phyloP scores from a whole-genome alignment of 2,888 invertebrate species.

The Drosophila demipolita region DNA sequence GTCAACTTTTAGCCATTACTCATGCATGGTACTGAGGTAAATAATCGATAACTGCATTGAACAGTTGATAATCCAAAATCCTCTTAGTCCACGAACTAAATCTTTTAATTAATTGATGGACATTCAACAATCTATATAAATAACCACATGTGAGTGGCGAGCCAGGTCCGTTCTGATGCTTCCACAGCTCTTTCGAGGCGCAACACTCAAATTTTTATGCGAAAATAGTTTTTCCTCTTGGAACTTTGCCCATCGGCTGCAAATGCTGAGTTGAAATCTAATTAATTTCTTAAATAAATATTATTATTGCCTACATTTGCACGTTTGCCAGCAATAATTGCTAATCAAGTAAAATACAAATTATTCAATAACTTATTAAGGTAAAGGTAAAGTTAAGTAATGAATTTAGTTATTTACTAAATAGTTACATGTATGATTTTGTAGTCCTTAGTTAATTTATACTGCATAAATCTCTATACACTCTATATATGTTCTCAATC shows the following conservation, averaged over 20 bases:
- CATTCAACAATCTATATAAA: not conserved
- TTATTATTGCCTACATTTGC: not conserved
- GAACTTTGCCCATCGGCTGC: not conserved
- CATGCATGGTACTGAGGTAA: constrained; percentile 21
- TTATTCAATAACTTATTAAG: not conserved
- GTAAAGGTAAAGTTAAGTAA: not conserved
- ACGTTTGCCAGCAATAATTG: not conserved
- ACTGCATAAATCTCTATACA: not conserved
- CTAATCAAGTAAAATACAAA: not conserved
- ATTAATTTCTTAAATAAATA: not conserved
- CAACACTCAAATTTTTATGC: not conserved
- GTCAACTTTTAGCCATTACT: constrained; percentile 23
- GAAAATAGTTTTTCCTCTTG: not conserved
- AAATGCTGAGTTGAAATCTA: not conserved
- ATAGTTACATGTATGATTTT: not conserved
- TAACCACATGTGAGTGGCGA: not conserved
- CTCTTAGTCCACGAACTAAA: constrained; percentile 27
- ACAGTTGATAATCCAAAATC: constrained; percentile 37
- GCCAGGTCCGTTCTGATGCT: not conserved
- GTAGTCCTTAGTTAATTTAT: not conserved
- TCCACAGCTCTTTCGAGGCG: not conserved
- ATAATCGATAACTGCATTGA: constrained; percentile 47
- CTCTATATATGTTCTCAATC: not conserved
- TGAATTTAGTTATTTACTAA: not conserved
- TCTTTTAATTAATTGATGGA: constrained; percentile 9